phyloP scores from a whole-genome alignment of 1,140 invertebrate species.

The Trigoniulus corallinus region DNA sequence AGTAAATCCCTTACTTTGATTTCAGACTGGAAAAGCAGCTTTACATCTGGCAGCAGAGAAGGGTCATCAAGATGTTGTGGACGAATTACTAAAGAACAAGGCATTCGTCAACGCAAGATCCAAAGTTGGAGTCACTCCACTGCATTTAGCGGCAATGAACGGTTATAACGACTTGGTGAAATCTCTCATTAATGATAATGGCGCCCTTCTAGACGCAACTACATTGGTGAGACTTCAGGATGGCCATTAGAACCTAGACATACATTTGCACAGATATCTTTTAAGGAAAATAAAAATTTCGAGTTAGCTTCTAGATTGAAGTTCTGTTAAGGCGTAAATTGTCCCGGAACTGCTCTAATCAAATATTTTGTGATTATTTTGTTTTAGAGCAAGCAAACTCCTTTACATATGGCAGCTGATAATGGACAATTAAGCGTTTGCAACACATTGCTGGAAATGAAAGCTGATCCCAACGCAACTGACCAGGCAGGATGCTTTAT shows the following conservation, averaged over 20 bases:
- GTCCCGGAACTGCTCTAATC: neutral
- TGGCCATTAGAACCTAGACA: too few relatives aligned
- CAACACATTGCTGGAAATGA: slow-evolving; percentile 77
- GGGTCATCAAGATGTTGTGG: slow-evolving; percentile 76
- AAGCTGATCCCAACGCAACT: slow-evolving; percentile 90
- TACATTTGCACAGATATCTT: neutral
- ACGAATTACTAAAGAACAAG: slow-evolving; percentile 86
- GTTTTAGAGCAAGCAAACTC: slow-evolving; percentile 33
- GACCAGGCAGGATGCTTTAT: slow-evolving; percentile 40
- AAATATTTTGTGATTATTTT: neutral
- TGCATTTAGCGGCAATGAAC: slow-evolving; percentile 72
- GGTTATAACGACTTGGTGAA: slow-evolving; percentile 77
- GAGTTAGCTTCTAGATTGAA: too few relatives aligned
- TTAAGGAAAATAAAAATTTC: too few relatives aligned
- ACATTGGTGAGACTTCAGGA: slow-evolving; percentile 47
- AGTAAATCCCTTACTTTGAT: too few relatives aligned
- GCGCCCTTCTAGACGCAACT: slow-evolving; percentile 84
- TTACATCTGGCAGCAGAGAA: slow-evolving; percentile 88
- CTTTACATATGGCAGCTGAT: slow-evolving; percentile 51
- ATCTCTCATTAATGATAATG: slow-evolving; percentile 81
- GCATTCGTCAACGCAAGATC: slow-evolving; percentile 83
- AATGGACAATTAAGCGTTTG: slow-evolving; percentile 91
- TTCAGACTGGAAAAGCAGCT: slow-evolving; percentile 59
- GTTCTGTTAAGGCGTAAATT: too few relatives aligned
- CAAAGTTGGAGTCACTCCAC: slow-evolving; percentile 57